These are phyloP conservation scores for Notiomystis cincta DNA, from an alignment of 2,113 vertebrate genomes.

Conservation along the genomic window DNA sequence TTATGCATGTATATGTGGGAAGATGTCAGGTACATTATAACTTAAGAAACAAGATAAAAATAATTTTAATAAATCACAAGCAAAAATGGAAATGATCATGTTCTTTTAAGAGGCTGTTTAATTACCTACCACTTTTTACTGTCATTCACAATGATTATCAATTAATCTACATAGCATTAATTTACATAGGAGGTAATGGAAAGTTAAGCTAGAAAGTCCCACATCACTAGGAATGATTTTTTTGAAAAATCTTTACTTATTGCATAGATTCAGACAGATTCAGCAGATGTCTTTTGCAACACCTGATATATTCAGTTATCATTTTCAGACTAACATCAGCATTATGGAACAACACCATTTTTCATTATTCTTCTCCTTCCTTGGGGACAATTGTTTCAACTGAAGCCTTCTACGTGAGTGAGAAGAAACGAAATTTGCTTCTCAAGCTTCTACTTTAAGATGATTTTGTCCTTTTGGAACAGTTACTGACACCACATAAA, in stretches of 20 bases:
- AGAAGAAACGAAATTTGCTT: not conserved
- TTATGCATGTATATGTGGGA: not conserved
- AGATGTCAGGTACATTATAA: not conserved
- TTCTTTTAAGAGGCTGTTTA: not conserved
- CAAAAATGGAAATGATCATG: not conserved
- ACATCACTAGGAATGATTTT: not conserved
- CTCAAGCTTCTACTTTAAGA: not conserved
- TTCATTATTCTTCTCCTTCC: not conserved
- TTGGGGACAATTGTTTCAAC: not conserved
- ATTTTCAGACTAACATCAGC: not conserved
- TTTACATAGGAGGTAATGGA: not conserved
- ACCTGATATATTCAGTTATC: not conserved
- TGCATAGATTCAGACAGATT: not conserved
- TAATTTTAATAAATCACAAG: not conserved
- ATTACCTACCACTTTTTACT: not conserved
- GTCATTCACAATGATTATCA: conserved; percentile 2
- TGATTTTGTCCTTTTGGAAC: not conserved
- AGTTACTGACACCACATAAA: not conserved
- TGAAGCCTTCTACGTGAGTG: not conserved
- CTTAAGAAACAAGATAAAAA: not conserved
- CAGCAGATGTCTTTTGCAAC: not conserved
- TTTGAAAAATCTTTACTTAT: not conserved
- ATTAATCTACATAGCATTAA: not conserved
- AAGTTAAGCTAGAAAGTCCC: not conserved
- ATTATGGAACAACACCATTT: not conserved